Evolutionary conservation across 2,888 invertebrate genomes (phyloP).

Genomic region (Formica aserva): DNA sequence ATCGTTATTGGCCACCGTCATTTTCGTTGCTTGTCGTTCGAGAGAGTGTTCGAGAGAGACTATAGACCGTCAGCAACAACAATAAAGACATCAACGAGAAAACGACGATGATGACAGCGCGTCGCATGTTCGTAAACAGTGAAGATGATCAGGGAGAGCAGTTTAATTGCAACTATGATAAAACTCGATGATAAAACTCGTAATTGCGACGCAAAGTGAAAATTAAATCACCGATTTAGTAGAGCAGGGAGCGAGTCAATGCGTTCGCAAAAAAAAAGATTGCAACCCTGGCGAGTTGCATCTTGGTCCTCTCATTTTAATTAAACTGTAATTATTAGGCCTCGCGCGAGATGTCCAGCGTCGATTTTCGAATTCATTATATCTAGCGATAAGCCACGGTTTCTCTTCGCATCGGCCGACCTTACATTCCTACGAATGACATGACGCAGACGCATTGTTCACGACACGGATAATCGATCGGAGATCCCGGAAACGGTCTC

Average conservation of each 20-base stretch:
- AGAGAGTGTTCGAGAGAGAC: neutral
- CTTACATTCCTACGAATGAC: constrained; percentile 5
- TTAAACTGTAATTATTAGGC: constrained; percentile 22
- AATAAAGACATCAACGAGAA: neutral
- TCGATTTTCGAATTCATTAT: neutral
- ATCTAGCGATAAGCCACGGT: neutral
- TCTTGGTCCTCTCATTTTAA: constrained; percentile 23
- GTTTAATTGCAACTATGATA: constrained; percentile 33
- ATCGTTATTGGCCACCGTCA: neutral
- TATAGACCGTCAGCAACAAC: neutral
- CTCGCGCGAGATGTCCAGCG: neutral
- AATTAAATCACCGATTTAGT: constrained; percentile 68
- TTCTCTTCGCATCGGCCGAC: neutral
- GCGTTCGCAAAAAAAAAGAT: constrained; percentile 40
- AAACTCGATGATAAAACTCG: constrained; percentile 2
- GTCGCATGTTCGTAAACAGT: neutral
- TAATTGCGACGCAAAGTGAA: constrained; percentile 53
- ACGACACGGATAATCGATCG: constrained; percentile 61
- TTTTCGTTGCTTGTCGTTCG: neutral
- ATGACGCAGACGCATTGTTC: constrained; percentile 32
- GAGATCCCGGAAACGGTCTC: constrained; percentile 70
- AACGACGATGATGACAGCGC: neutral
- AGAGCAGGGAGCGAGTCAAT: constrained; percentile 63
- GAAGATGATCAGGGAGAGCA: constrained; percentile 51
- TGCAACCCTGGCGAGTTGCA: constrained; percentile 31